These are phyloP conservation scores for Corydoras maculifer DNA, from an alignment of 2,113 vertebrate genomes.

Conservation along the genomic window DNA sequence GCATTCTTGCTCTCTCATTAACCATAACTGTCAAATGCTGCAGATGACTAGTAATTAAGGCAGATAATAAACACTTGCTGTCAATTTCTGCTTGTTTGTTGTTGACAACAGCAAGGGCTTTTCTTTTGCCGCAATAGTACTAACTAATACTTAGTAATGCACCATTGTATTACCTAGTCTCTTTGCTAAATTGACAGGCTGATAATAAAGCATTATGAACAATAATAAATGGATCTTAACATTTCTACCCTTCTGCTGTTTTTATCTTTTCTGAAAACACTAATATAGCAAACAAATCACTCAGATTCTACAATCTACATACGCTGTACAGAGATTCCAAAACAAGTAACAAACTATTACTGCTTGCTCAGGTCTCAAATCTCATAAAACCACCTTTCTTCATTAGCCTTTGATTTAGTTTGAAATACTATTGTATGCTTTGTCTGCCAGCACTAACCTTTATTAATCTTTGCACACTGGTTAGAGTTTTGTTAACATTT, in stretches of 20 bases:
- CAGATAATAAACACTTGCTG: constrained; percentile 75
- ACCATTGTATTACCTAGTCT: constrained; percentile 53
- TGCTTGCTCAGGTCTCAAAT: constrained; percentile 62
- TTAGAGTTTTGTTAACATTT: too few species aligned
- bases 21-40: constrained; percentile 76
- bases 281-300: constrained; percentile 77
- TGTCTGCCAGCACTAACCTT: constrained; percentile 7
- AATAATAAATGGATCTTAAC: constrained; percentile 89
- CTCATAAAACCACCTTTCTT: constrained; percentile 45
- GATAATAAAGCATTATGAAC: constrained; percentile 63
- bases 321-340: constrained; percentile 39
- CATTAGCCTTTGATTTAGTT: constrained; percentile 24
- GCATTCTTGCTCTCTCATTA: constrained; percentile 72
- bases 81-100: constrained; percentile 75
- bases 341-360: constrained; percentile 45
- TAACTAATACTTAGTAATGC: constrained; percentile 73
- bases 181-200: constrained; percentile 47
- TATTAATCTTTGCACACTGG: too few species aligned
- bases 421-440: too few species aligned
- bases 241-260: constrained; percentile 75
- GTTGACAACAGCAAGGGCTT: constrained; percentile 55
- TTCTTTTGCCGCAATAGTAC: constrained; percentile 64
- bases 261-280: constrained; percentile 78
- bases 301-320: constrained; percentile 56
- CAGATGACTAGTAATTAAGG: constrained; percentile 79